These are phyloP conservation scores for Melieria picta DNA, from an alignment of 2,888 invertebrate species.

Conservation along the genomic window DNA sequence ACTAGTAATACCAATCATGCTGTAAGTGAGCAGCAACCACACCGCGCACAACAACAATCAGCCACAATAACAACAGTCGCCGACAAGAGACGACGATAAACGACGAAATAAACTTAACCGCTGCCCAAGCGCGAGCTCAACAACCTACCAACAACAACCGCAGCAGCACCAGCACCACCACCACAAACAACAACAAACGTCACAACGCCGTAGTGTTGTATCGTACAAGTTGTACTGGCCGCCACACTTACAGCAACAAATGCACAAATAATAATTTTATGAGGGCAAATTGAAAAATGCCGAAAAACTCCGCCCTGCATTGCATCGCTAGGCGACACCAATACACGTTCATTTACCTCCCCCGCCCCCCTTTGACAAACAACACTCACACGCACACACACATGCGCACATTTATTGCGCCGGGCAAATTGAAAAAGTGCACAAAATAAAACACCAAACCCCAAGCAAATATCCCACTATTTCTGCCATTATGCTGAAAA, in stretches of 20 bases:
- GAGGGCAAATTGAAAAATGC: conserved; percentile 61
- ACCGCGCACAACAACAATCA: conserved; percentile 24
- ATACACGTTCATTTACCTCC: not conserved
- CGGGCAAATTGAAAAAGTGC: conserved; percentile 28
- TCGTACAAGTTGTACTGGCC: too few species aligned
- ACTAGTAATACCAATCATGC: too few species aligned
- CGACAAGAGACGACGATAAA: conserved; percentile 14
- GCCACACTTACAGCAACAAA: conserved; percentile 42
- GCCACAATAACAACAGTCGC: conserved; percentile 25
- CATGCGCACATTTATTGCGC: conserved; percentile 42
- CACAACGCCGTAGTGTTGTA: not conserved
- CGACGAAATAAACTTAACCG: conserved; percentile 7
- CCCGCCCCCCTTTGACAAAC: too few species aligned
- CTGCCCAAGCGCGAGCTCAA: not conserved
- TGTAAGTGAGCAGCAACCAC: too few species aligned
- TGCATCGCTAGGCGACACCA: conserved; percentile 35
- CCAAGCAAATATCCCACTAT: conserved; percentile 53
- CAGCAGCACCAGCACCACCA: conserved; percentile 22
- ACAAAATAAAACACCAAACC: conserved; percentile 13
- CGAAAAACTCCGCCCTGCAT: conserved; percentile 62
- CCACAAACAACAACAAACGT: conserved; percentile 10
- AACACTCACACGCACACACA: conserved; percentile 34
- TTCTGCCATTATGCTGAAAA: conserved; percentile 44
- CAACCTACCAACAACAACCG: not conserved
- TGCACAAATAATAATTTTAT: conserved; percentile 61